Conservation (phyloP, 30 jellyfish, hydroid and myxozoan species). For the Morbakka virulenta region DNA sequence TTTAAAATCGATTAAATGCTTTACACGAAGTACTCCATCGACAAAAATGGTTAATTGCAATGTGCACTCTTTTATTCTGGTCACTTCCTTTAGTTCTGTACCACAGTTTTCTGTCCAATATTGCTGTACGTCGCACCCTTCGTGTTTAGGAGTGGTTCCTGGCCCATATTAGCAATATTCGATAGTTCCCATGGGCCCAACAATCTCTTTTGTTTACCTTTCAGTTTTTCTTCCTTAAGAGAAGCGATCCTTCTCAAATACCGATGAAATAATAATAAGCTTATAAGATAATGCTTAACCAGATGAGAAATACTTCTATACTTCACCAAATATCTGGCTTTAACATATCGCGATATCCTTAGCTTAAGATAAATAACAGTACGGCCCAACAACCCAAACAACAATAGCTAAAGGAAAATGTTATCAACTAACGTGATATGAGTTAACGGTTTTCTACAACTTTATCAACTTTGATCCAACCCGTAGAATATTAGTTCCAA, state of each 20-base stretch:
- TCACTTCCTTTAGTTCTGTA: no score
- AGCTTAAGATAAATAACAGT: not conserved
- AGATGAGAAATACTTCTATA: no score
- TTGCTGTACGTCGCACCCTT: not conserved
- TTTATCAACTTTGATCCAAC: no score
- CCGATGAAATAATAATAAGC: not conserved
- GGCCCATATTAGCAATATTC: not conserved
- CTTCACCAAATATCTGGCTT: no score
- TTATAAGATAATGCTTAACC: not conserved
- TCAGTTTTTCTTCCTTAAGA: not conserved
- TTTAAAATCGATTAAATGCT: not conserved
- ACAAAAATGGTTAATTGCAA: not conserved
- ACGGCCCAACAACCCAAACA: no score
- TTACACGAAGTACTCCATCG: not conserved
- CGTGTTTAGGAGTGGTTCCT: not conserved
- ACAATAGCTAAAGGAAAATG: no score
- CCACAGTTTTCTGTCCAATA: not conserved
- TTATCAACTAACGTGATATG: no score
- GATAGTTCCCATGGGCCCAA: not conserved
- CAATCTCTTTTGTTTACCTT: not conserved
- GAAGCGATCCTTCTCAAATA: not conserved
- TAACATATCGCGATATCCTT: no score
- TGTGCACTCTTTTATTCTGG: no score
- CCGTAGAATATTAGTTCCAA: no score
- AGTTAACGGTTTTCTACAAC: no score